Base-by-base conservation (phyloP, 2,113 vertebrate species). In the Amblyornis subalaris region DNA sequence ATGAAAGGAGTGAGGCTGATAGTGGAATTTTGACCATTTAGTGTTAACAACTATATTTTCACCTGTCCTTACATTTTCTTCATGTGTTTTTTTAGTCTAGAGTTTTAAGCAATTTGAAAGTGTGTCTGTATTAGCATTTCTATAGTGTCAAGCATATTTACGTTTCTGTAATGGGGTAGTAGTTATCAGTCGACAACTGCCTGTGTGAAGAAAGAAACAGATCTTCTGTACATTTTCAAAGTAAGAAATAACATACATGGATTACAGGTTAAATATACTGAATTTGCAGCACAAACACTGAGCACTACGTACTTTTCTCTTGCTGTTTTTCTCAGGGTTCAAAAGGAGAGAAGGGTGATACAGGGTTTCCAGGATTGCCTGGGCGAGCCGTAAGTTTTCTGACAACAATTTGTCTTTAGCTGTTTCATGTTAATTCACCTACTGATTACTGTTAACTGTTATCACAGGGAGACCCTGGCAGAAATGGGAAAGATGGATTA, bases 401-500 rank as follows among this genome's bases (percentile, higher is more conserved):
- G 3, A 73, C 66, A 40, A 88, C 19, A 58, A 24, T 51, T 64
- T 74, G 2, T 20, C 10, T 47, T 90, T 67, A 65, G 9, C 60
- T 90, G 84, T 82, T 53, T 1, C 64, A 60, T 81, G 25, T 82
- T 80, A 62, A 75, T 86, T 81, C 12, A 38, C 11, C 3, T 64
- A 38, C 75, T 96, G 79, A 84, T 70, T 33, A 12, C 33, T 93
- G 11, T 91, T 94, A 85, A 74, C 74, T 67, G 8, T 96, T 96
- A 61, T 83, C 60, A 93, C 91, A 99, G 99, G 99, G 99, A 67
- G 96, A 97, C 69, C 97, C 98, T 94, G 99, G 99, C 76, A 98
- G 97, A 96, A 97, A 97, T 79, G 99, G 99, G 79, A 99, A 99
- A 57, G 98, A 98, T 95, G 99, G 99, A 72, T 88, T 97, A 96